phyloP scores from a whole-genome alignment of 2,113 vertebrate species.

The Plectropomus leopardus region DNA sequence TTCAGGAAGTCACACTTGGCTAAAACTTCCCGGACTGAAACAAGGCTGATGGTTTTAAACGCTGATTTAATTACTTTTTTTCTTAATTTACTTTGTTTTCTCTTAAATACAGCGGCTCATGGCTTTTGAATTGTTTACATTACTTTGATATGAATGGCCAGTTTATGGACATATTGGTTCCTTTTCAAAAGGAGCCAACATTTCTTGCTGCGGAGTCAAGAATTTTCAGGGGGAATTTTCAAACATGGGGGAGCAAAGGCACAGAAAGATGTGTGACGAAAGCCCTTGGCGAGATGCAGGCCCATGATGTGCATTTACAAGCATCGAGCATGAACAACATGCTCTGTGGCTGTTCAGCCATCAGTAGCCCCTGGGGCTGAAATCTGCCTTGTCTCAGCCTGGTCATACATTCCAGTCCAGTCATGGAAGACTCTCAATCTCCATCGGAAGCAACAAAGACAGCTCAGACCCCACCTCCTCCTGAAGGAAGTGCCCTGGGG shows the following conservation, averaged over 20 bases:
- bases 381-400: slow-evolving; percentile 38
- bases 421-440: slow-evolving; percentile 49
- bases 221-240: no score
- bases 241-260: no score
- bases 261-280: no score
- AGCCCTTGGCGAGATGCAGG: background rate
- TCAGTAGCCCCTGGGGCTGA: slow-evolving; percentile 4
- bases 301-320: background rate
- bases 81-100: no score
- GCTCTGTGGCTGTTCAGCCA: slow-evolving; percentile 18
- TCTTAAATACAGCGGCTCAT: accelerated
- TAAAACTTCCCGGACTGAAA: slow-evolving; percentile 69
- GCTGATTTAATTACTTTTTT: slow-evolving; percentile 11
- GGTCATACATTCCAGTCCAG: slow-evolving; percentile 61
- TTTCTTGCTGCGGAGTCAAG: no score
- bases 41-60: slow-evolving; percentile 24
- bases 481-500: slow-evolving; percentile 4
- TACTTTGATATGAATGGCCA: background rate
- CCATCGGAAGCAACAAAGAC: slow-evolving; percentile 29
- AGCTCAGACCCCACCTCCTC: slow-evolving; percentile 11
- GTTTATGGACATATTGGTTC: no score
- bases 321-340: background rate
- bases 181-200: no score
- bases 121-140: background rate
- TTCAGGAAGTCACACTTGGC: slow-evolving; percentile 76